Evolutionary conservation across 2,113 vertebrate genomes (phyloP).

Genomic region (Peromyscus californicus): DNA sequence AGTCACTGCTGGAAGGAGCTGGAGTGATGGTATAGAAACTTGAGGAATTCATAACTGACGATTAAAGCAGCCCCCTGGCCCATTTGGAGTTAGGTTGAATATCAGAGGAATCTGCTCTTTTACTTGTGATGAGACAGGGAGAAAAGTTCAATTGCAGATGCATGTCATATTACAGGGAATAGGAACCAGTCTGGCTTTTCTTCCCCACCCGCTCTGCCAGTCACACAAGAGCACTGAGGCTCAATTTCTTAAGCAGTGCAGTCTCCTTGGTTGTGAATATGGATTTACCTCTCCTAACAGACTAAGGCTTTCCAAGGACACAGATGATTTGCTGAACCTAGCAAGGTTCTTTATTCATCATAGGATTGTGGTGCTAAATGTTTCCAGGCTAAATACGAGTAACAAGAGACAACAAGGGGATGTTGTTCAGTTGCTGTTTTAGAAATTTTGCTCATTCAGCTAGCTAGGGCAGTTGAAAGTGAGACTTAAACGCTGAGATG

Average conservation of each 20-base stretch:
- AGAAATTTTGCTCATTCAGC: neutral
- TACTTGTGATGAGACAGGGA: slow-evolving; percentile 44
- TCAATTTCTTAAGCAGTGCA: neutral
- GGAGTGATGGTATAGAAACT: neutral
- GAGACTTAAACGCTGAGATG: neutral
- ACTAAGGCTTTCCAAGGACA: slow-evolving; percentile 26
- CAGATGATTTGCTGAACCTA: neutral
- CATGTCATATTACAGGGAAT: neutral
- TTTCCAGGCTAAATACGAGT: slow-evolving; percentile 49
- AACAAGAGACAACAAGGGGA: slow-evolving; percentile 31
- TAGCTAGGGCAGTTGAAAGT: neutral
- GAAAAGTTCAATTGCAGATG: slow-evolving; percentile 43
- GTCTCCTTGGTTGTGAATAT: slow-evolving; percentile 9
- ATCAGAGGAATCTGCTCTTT: neutral
- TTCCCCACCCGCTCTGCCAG: neutral
- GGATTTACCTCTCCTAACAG: slow-evolving; percentile 33
- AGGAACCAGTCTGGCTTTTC: neutral
- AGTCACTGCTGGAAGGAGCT: slow-evolving; percentile 25
- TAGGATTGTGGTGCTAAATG: slow-evolving; percentile 3
- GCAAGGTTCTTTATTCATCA: slow-evolving; percentile 30
- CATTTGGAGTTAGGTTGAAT: slow-evolving; percentile 32
- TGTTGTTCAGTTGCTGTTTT: neutral
- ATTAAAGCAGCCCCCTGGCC: slow-evolving; percentile 41
- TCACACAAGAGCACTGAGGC: slow-evolving; percentile 9
- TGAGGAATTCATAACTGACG: slow-evolving; percentile 34